These are phyloP conservation scores for Leucophenga maculata DNA, from an alignment of 2,888 invertebrate genomes.

Conservation along the genomic window DNA sequence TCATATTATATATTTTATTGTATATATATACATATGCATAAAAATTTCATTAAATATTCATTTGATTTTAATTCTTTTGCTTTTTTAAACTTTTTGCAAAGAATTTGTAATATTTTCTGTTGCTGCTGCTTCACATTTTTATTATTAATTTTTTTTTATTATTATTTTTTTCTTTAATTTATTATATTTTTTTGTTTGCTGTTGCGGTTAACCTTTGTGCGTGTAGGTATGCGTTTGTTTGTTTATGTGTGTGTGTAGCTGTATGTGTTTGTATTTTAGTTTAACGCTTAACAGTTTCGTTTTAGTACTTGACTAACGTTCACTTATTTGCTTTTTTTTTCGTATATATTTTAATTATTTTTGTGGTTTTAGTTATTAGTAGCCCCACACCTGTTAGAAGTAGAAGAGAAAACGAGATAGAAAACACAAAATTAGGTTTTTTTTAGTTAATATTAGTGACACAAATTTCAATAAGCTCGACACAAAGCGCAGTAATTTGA, in stretches of 20 bases:
- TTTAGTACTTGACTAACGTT: slow-evolving; percentile 3
- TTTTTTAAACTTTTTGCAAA: slow-evolving; percentile 6
- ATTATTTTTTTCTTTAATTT: slow-evolving; percentile 13
- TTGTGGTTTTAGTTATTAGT: slow-evolving; percentile 64
- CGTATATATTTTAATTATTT: slow-evolving; percentile 12
- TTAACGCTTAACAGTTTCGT: slow-evolving; percentile 5
- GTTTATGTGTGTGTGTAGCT: slow-evolving; percentile 34
- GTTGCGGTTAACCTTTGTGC: slow-evolving; percentile 30
- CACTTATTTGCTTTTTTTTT: background rate
- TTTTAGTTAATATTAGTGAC: slow-evolving; percentile 58
- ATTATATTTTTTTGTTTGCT: slow-evolving; percentile 33
- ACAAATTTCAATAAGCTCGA: slow-evolving; percentile 38
- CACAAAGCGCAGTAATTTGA: too few relatives aligned
- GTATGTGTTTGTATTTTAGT: slow-evolving; percentile 26
- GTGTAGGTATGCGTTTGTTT: slow-evolving; percentile 23
- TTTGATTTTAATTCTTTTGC: background rate
- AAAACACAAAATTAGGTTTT: slow-evolving; percentile 41
- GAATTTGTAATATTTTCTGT: background rate
- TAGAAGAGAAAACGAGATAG: slow-evolving; percentile 48
- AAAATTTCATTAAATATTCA: too few relatives aligned
- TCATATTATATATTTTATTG: too few relatives aligned
- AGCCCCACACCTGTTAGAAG: slow-evolving; percentile 73
- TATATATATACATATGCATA: too few relatives aligned
- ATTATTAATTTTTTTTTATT: slow-evolving; percentile 4
- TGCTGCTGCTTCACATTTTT: too few relatives aligned